These are phyloP conservation scores for Parascotia fuliginaria DNA, from an alignment of 2,888 invertebrate species.

Conservation along the genomic window DNA sequence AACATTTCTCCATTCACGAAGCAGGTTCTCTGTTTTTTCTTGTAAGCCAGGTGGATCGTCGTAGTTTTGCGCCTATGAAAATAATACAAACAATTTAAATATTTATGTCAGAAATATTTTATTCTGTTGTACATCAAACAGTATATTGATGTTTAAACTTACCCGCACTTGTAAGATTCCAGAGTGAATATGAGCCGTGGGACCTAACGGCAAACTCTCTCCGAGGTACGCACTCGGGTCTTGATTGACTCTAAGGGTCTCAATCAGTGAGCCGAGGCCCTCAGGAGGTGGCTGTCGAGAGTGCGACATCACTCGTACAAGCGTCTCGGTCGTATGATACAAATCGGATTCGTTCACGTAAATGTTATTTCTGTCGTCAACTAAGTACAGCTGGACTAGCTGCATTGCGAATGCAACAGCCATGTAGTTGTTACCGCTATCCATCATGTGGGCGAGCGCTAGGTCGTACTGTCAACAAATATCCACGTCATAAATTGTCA, in stretches of 20 bases:
- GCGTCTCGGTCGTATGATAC: constrained; percentile 93
- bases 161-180: constrained; percentile 94
- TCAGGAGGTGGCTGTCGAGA: constrained; percentile 93
- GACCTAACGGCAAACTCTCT: constrained; percentile 92
- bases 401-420: constrained; percentile 96
- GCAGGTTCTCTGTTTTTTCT: constrained; percentile 97
- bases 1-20: constrained; percentile 98
- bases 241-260: constrained; percentile 91
- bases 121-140: too few relatives aligned
- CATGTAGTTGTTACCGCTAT: constrained; percentile 92
- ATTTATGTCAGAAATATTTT: too few relatives aligned
- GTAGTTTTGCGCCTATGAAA: constrained; percentile 88
- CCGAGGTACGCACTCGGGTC: constrained; percentile 90
- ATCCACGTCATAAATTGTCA: background rate
- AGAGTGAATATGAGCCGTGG: constrained; percentile 96
- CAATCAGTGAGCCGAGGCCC: constrained; percentile 92
- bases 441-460: constrained; percentile 93
- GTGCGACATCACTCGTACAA: constrained; percentile 91
- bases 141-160: too few relatives aligned
- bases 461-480: constrained; percentile 88
- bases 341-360: constrained; percentile 94
- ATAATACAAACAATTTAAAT: background rate
- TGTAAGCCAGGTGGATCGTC: constrained; percentile 97
- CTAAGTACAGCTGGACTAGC: constrained; percentile 93
- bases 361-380: constrained; percentile 92